Percentiles rank a stretch among this genome's conserved stretches.
These are phyloP conservation scores for Sebastes minor DNA, from an alignment of 2,797 vertebrate species.

Conservation along the genomic window DNA sequence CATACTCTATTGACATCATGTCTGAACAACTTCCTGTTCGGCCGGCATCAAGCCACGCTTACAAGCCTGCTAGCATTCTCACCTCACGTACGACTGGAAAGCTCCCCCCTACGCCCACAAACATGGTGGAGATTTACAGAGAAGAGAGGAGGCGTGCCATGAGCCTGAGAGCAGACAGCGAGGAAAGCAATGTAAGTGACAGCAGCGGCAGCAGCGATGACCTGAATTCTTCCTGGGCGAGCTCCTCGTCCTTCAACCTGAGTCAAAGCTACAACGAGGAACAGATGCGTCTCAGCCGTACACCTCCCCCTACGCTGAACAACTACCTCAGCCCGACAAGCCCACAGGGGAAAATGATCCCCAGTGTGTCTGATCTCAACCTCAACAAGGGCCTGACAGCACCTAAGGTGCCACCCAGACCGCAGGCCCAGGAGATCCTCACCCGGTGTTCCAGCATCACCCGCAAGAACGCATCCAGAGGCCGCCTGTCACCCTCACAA, in stretches of 20 bases:
- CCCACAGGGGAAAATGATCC: neutral
- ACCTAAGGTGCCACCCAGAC: conserved; percentile 85
- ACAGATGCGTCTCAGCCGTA: conserved; percentile 32
- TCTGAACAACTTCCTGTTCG: neutral
- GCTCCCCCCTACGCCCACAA: conserved; percentile 21
- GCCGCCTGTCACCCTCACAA: fast-evolving
- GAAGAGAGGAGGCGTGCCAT: neutral
- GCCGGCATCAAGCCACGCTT: neutral
- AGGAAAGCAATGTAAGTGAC: conserved; percentile 35
- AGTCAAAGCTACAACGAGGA: conserved; percentile 2
- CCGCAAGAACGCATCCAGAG: conserved; percentile 68
- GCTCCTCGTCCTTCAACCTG: conserved; percentile 16
- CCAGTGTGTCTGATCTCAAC: conserved; percentile 65
- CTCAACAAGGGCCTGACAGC: conserved; percentile 56
- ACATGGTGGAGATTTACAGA: conserved; percentile 55
- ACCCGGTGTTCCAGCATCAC: conserved; percentile 86
- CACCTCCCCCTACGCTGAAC: neutral
- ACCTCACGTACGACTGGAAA: fast-evolving
- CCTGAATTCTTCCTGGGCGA: neutral
- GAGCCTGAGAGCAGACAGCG: neutral
- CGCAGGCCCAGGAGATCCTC: conserved; percentile 80
- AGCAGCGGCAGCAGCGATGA: conserved; percentile 36
- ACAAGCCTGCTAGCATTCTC: fast-evolving
- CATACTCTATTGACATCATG: conserved; percentile 51
- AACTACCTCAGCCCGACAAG: conserved; percentile 44